Base-by-base conservation (phyloP, 2,797 vertebrate species). In the Mastacembelus armatus region DNA sequence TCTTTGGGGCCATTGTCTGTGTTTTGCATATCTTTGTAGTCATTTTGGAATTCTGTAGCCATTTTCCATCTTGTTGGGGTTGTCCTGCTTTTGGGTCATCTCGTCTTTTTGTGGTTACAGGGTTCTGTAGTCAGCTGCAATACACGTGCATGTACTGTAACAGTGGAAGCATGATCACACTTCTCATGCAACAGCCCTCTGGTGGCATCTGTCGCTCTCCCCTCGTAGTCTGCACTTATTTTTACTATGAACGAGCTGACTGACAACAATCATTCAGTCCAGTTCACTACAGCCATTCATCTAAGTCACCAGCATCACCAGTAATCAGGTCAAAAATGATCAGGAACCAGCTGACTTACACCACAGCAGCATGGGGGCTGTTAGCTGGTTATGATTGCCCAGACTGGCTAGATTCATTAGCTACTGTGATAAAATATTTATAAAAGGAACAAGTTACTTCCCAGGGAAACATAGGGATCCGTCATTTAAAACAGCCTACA, bases 381-480 rank as follows among this genome's bases (percentile, higher is more conserved):
- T 89, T 86, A 83, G 80, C 58, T 86, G 84, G 85, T 91, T 88
- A 88, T 88, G 83, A 89, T 68, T 71, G 78, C 66, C 27, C 38
- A 16, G 44, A 82, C 66, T 61, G 73, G 63, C 78, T 70, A 79
- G 81, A 88, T 87, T 91, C 81, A 91, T 90, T 88, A 88, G 78
- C 72, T 32, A 60, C 71, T 40, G 26, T 70, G 59, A 90, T 91
- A 33, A 94, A 93, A 92, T 91, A 92, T 93, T 91, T 58, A 93
- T 89, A 85, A 90, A 85, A 86, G 85, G 85, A 92, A 91, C 85
- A 79, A 86, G 79, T 89, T 84, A 88, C 86, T 92, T 90, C 78
- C 76, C 71, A 66, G 84, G 71, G 85, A 90, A 89, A 89, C 69
- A 61, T 57, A 18, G 44, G 50, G 66, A 74, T 72, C 60, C 22